A percentile compares a stretch with the other conserved stretches of the same genome.
phyloP scores from a whole-genome alignment of 1,140 invertebrate genomes.

The Ruditapes philippinarum region DNA sequence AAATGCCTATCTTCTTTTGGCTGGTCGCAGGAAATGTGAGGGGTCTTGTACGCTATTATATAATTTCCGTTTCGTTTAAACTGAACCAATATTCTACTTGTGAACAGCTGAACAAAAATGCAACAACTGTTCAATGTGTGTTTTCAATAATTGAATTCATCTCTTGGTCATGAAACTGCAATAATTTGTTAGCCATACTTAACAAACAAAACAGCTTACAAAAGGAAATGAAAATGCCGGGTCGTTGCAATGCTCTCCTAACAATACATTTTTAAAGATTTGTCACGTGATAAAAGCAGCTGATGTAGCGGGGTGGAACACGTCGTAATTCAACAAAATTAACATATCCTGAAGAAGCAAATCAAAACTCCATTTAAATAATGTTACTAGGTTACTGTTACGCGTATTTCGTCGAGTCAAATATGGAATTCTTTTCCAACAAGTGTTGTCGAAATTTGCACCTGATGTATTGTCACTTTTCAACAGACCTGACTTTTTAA shows the following conservation, averaged over 20 bases:
- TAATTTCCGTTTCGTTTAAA: neutral
- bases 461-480: too few relatives aligned
- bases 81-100: too few relatives aligned
- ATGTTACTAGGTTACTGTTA: conserved; percentile 36
- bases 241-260: neutral
- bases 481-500: too few relatives aligned
- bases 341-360: neutral
- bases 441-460: neutral
- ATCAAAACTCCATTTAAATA: neutral
- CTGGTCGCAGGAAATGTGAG: too few relatives aligned
- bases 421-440: neutral
- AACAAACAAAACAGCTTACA: neutral
- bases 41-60: too few relatives aligned
- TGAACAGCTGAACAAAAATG: too few relatives aligned
- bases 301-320: neutral
- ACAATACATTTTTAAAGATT: neutral
- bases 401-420: neutral
- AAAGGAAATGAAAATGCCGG: neutral
- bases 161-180: neutral
- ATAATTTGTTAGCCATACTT: neutral
- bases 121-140: neutral
- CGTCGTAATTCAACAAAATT: neutral
- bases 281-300: neutral
- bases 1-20: too few relatives aligned
- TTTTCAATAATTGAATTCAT: neutral